Conservation (phyloP, 2,888 invertebrate species). For the Philopedon plagiatum region DNA sequence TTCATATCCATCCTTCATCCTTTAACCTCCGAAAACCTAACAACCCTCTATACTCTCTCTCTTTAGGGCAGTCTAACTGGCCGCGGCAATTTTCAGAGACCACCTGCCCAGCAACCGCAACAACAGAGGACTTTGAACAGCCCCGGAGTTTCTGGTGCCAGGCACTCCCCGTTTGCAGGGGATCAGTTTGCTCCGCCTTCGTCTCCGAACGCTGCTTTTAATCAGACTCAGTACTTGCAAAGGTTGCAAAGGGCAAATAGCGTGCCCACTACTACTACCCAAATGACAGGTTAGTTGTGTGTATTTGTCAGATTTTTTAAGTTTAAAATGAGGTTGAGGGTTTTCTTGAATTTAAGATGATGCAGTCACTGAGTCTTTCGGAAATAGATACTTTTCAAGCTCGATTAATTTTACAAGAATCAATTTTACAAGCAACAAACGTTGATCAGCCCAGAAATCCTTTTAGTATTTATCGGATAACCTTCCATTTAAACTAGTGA, state of each 20-base stretch:
- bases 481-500: no score
- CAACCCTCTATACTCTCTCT: conserved; percentile 36
- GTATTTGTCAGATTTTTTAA: conserved; percentile 1
- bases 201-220: conserved; percentile 68
- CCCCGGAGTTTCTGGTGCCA: conserved; percentile 69
- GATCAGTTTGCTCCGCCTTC: conserved; percentile 71
- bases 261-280: conserved; percentile 73
- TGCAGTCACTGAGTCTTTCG: conserved; percentile 6
- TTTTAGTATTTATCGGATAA: no score
- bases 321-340: conserved; percentile 12
- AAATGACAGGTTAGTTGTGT: conserved; percentile 72
- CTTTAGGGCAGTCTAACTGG: conserved; percentile 53
- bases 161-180: conserved; percentile 71
- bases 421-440: no score
- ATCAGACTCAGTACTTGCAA: conserved; percentile 67
- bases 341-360: not conserved
- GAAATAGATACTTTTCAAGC: no score
- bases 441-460: no score
- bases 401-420: no score
- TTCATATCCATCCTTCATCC: conserved; percentile 31
- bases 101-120: conserved; percentile 60
- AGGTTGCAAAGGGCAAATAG: conserved; percentile 75
- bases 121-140: conserved; percentile 70
- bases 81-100: conserved; percentile 58
- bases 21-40: conserved; percentile 18